Conservation (phyloP, 2,113 vertebrate species). For the Gymnogyps californianus region DNA sequence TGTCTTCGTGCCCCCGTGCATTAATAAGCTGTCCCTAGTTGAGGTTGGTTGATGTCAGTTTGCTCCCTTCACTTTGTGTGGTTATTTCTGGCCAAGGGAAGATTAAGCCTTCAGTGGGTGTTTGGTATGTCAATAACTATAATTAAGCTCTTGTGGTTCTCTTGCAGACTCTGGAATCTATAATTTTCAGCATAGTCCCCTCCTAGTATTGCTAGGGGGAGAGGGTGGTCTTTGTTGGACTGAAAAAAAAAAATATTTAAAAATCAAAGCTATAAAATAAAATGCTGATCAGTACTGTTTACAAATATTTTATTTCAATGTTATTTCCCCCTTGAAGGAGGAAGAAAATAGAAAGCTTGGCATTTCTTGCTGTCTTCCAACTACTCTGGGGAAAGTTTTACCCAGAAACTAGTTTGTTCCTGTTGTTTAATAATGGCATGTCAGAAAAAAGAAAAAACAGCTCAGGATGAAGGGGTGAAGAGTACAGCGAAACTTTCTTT, state of each 20-base stretch:
- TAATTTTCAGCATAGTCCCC: constrained; percentile 35
- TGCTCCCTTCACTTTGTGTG: constrained; percentile 69
- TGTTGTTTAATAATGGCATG: not conserved
- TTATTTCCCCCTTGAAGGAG: not conserved
- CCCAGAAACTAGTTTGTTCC: constrained; percentile 28
- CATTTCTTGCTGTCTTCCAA: not conserved
- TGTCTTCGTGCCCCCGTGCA: constrained; percentile 48
- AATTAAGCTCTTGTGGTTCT: constrained; percentile 48
- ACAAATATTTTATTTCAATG: constrained; percentile 55
- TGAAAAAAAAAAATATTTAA: not conserved
- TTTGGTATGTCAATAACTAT: constrained; percentile 44
- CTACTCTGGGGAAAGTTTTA: not conserved
- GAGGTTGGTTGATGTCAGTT: constrained; percentile 74
- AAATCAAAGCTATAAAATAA: constrained; percentile 57
- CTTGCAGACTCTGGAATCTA: constrained; percentile 6
- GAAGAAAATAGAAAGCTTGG: not conserved
- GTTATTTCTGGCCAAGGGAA: constrained; percentile 81
- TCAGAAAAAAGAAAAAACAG: not conserved
- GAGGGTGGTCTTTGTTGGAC: constrained; percentile 32
- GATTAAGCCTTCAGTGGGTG: constrained; percentile 62
- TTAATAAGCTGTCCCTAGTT: constrained; percentile 60
- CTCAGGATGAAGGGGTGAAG: not conserved
- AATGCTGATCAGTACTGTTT: constrained; percentile 32
- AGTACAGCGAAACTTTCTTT: constrained; percentile 48
- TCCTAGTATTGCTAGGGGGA: constrained; percentile 2